Evolutionary conservation across 2,888 invertebrate genomes (phyloP), one percentile per base, ranked within the genome.

Genomic region (Zele albiditarsus): DNA sequence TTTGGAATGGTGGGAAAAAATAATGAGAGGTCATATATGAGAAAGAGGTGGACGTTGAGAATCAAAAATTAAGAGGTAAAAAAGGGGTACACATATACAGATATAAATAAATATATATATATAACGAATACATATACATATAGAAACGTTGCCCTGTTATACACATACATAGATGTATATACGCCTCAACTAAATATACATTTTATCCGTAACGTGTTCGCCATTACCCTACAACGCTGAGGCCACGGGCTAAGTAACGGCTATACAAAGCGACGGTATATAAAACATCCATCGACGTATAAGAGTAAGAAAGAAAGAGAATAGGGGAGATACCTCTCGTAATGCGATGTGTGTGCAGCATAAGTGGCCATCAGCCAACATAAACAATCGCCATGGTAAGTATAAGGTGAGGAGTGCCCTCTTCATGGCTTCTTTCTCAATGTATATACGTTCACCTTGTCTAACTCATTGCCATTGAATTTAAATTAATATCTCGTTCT

Each of bases 361-460:
- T 88, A 89, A 89, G 88, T 89, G 89, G 89, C 88, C 88, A 89
- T 89, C 88, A 89, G 88, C 88, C 88, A 89, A 89, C 89, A 89
- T 89, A 89, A 89, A 89, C 89, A 89, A 89, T 88, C 88, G 87
- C 86, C 85, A 79, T 83, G 80, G 84, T 89, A 89, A 89, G 88
- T 89, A 89, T 88, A 89, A 81, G 88, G 83, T 86, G 84, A 84
- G 83, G 81, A 82, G 83, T 83, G 82, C 78, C 77, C 75, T 77
- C 81, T 77, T 78, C 79, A 80, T 78, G 74, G 66, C 65, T 65
- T 72, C 77, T 73, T 74, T 74, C 71, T 71, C 67, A 62, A 31
- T 63, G 66, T 66, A 60, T 66, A 60, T 67, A 20, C n/a, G n/a
- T 49, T 62, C 46, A 53, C 63, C 70, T 70, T 69, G 63, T 42